Evolutionary conservation across 2,113 vertebrate genomes (phyloP).

Genomic region (Cygnus atratus): DNA sequence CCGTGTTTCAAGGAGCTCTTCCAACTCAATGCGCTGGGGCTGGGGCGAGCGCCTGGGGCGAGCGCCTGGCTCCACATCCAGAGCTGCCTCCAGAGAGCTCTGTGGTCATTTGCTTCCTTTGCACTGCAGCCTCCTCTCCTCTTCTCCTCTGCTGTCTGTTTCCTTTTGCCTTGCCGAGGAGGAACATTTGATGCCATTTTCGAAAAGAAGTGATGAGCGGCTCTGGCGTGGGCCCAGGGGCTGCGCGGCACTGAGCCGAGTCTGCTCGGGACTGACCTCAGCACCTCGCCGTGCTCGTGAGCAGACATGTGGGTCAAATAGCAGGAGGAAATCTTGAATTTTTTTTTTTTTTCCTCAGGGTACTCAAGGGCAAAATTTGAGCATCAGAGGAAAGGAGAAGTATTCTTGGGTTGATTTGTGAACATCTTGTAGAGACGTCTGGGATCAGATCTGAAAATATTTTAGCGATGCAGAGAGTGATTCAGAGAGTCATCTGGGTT

Average conservation of each 20-base stretch:
- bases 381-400: neutral
- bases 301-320: slow-evolving; percentile 45
- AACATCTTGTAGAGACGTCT: slow-evolving; percentile 9
- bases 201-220: neutral
- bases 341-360: neutral
- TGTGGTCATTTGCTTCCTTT: neutral
- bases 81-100: neutral
- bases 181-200: neutral
- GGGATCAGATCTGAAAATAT: slow-evolving; percentile 5
- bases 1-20: neutral
- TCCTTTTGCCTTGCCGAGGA: neutral
- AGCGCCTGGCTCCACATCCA: neutral
- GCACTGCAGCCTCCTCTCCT: neutral
- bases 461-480: slow-evolving; percentile 16
- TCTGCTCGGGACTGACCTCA: neutral
- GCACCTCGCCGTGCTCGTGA: neutral
- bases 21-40: neutral
- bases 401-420: slow-evolving; percentile 9
- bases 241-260: neutral
- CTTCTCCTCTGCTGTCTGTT: neutral
- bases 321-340: neutral
- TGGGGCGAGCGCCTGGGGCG: neutral
- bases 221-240: too few relatives aligned
- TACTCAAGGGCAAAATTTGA: slow-evolving; percentile 26
- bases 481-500: slow-evolving; percentile 30